These are phyloP conservation scores for Danio choprae DNA, from an alignment of 2,797 vertebrate species.

Conservation along the genomic window DNA sequence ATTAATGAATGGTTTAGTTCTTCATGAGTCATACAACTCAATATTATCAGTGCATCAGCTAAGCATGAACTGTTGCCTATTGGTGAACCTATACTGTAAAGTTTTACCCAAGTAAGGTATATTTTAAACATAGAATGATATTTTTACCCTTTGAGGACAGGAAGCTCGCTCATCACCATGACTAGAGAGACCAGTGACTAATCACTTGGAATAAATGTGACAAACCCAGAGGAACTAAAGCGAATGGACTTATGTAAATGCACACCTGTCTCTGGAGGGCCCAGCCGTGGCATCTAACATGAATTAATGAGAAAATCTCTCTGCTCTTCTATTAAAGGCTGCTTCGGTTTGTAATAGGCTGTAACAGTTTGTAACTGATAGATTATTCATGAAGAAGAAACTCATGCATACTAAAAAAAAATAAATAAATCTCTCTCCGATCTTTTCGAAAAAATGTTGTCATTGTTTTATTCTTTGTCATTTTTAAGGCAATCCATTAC, in stretches of 20 bases:
- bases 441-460: constrained; percentile 72
- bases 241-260: constrained; percentile 48
- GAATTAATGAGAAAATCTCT: constrained; percentile 40
- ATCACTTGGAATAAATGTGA: constrained; percentile 28
- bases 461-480: constrained; percentile 80
- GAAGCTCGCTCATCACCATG: background rate
- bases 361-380: constrained; percentile 18
- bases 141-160: background rate
- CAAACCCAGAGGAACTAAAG: constrained; percentile 40
- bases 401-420: constrained; percentile 51
- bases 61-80: too few relatives aligned
- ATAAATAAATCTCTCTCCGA: background rate
- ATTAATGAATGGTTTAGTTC: too few relatives aligned
- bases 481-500: constrained; percentile 85
- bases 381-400: constrained; percentile 40
- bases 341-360: constrained; percentile 36
- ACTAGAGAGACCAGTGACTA: background rate
- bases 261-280: constrained; percentile 37
- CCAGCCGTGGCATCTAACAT: constrained; percentile 21
- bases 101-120: too few relatives aligned
- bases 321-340: constrained; percentile 19
- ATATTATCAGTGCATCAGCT: too few relatives aligned
- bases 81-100: too few relatives aligned
- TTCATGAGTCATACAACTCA: too few relatives aligned
- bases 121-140: background rate